phyloP scores from a whole-genome alignment of 1,140 invertebrate species.

The Aethina tumida region DNA sequence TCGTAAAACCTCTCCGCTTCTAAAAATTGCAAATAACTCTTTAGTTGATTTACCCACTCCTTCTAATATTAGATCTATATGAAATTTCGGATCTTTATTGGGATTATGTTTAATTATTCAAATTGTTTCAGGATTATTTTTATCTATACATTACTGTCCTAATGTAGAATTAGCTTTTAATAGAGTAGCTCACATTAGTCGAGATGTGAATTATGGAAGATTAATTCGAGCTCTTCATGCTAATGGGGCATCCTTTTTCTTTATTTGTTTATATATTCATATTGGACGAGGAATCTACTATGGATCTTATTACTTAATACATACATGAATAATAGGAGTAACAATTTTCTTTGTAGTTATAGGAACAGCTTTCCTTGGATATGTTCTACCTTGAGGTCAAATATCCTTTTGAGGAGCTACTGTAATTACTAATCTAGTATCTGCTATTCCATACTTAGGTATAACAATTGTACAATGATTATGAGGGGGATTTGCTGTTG shows the following conservation, averaged over 20 bases:
- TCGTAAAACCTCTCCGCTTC: conserved; percentile 35
- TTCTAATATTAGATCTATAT: conserved; percentile 41
- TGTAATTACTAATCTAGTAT: conserved; percentile 61
- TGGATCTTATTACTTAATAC: conserved; percentile 41
- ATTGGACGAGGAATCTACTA: conserved; percentile 47
- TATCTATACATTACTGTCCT: conserved; percentile 49
- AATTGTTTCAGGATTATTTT: conserved; percentile 48
- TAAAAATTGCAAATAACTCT: conserved; percentile 42
- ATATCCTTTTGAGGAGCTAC: conserved; percentile 64
- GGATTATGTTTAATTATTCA: conserved; percentile 48
- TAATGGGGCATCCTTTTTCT: conserved; percentile 46
- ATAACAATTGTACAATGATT: conserved; percentile 49
- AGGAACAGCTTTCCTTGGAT: conserved; percentile 56
- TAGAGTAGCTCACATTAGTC: conserved; percentile 43
- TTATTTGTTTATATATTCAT: conserved; percentile 43
- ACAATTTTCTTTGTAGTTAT: conserved; percentile 51
- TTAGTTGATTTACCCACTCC: conserved; percentile 45
- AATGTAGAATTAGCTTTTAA: conserved; percentile 46
- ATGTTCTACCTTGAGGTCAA: conserved; percentile 60
- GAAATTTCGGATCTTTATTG: conserved; percentile 47
- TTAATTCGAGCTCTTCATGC: conserved; percentile 46
- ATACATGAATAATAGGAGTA: conserved; percentile 45
- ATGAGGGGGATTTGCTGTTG: conserved; percentile 59
- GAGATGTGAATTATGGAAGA: conserved; percentile 46
- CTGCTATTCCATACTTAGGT: conserved; percentile 54